Evolutionary conservation across 2,113 vertebrate species (phyloP), one percentile per base, ranked within the genome.

Genomic region (Coregonus clupeaformis): DNA sequence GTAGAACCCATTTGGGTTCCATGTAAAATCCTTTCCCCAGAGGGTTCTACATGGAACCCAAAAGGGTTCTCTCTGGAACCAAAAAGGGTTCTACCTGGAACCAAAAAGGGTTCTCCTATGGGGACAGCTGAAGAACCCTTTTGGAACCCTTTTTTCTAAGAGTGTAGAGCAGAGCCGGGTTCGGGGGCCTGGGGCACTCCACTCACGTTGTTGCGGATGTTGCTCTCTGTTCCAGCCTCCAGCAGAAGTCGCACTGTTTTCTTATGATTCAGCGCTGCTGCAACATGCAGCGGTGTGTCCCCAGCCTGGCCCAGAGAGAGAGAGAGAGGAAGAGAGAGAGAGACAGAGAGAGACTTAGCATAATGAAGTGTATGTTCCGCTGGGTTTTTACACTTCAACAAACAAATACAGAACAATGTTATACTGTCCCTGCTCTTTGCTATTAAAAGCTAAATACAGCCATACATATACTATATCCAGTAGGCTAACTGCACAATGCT

Each of bases 231-330:
- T 14, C 98, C 98, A 1, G 96, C 95, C 89, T 98, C 96, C 90
- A 99, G 91, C 81, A 99, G 86, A 74, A 97, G 89, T 81, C 96
- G 95, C 5, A 93, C 95, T 6, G 96, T 95, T 87, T 98, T 99
- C 91, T 95, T 98, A 86, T 99, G 98, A 84, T 97, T 99, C 22
- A 99, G 92, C 60, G 94, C 92, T 76, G 97, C 96, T 59, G 97
- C 96, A 2, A 98, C 85, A 13, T 99, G 97, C 47, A 99, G 94
- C 0, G 97, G 95, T 0, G 96, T 97, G 75, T 99, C 96, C 29
- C 98, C 98, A 29, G 89, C 93, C 98, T 99, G 86, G 29, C 27
- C 14, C 24, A 36, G 27, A 29, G 72, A 49, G 1, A 30, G 32
- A 4, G 22, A 32, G 22, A 5, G 55, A 47, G 25, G 55, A 4